Conservation (phyloP, 2,113 vertebrate genomes). For the Sorex fumeus region DNA sequence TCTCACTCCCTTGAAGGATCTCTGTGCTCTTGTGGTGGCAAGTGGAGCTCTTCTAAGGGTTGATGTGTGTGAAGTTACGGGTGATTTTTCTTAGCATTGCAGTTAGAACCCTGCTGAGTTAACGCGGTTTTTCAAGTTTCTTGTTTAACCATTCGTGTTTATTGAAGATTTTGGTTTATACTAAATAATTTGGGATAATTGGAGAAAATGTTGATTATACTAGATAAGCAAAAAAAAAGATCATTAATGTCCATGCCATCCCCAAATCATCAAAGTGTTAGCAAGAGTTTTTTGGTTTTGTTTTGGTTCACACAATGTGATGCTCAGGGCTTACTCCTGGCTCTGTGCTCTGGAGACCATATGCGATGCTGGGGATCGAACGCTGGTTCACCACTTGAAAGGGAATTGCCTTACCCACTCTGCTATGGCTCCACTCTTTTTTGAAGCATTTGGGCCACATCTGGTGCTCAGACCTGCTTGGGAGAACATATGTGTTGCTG, state of each 20-base stretch:
- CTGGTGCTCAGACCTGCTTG: no score
- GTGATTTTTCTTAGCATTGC: neutral
- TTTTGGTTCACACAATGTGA: no score
- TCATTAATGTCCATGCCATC: conserved; percentile 17
- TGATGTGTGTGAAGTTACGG: neutral
- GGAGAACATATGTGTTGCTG: no score
- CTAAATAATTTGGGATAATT: conserved; percentile 35
- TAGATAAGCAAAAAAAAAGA: conserved; percentile 20
- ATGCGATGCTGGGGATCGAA: no score
- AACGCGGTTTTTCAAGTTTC: neutral
- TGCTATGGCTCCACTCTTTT: no score
- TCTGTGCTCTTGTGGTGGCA: neutral
- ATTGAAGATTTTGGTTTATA: conserved; percentile 31
- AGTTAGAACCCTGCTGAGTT: conserved; percentile 39
- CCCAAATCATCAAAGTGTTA: conserved; percentile 39
- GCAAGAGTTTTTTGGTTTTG: no score
- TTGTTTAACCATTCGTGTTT: conserved; percentile 26
- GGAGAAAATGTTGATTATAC: conserved; percentile 7
- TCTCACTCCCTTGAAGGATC: neutral
- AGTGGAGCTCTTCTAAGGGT: neutral
- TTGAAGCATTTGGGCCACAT: no score
- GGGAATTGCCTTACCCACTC: no score
- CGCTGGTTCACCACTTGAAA: no score
- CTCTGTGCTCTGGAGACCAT: no score
- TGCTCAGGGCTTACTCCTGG: no score